Evolutionary conservation across 2,113 vertebrate species (phyloP), one percentile per base, ranked within the genome.

Genomic region (Sialia sialis): DNA sequence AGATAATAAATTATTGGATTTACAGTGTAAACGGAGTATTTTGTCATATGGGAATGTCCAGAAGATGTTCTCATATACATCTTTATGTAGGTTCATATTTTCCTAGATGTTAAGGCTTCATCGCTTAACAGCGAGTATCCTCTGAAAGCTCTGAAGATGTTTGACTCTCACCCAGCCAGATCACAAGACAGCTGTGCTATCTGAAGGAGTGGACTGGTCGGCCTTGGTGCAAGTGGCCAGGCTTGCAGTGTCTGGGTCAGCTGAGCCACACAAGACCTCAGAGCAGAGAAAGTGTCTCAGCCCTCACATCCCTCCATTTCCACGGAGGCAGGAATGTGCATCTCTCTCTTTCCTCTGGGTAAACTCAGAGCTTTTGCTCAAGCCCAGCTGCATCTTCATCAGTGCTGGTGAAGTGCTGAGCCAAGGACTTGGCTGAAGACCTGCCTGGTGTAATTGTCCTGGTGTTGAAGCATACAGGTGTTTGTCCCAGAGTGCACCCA

Each of bases 391-490:
- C 36, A 39, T 13, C 26, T 32, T 46, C 46, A 27, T 30, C 21
- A 4, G 15, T 20, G 43, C 13, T 44, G 51, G 9, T 4, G 4
- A 68, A 55, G 34, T 8, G 34, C 9, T n/a, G 27, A 51, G 17
- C 5, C 39, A 32, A 48, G 1, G 0, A 29, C 10, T 51, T 51
- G 59, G 17, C 29, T 0, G 0, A 54, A 72, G 56, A 58, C 17
- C 20, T 94, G 38, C 41, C 62, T 0, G 0, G 4, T 30, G 32
- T 51, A 14, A 20, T 22, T 84, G 20, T 18, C 34, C 55, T 66
- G 44, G 7, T 5, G 1, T 11, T 5, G 13, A 49, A 69, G 13
- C 4, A 3, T 4, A 1, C 0, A 0, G 6, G 6, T 1, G 0
- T 79, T 76, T 70, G 22, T 41, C 46, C 16, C 0, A 7, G 27